Evolutionary conservation across 2,113 vertebrate genomes (phyloP), one percentile per base, ranked within the genome.

Genomic region (Archilochus colubris): DNA sequence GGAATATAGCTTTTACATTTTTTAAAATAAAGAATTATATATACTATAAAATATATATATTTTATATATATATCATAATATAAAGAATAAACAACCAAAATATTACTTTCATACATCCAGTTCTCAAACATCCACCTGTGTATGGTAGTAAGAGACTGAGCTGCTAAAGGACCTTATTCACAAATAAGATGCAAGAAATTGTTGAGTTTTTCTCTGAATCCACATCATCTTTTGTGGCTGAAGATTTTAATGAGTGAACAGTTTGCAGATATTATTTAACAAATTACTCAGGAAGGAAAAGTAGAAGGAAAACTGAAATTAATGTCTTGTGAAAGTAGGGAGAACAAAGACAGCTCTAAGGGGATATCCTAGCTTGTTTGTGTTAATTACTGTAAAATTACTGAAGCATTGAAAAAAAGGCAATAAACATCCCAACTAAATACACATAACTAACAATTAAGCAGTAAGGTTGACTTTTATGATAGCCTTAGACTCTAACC

Each of bases 311-410:
- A 94, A 88, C 85, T 88, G 80, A 91, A 94, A 93, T 88, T 57
- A 90, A 91, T 90, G 73, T 93, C 68, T 88, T 90, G 77, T 82
- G 86, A 95, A 97, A 88, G 79, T 74, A 81, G 82, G 76, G 69
- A 86, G 77, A 88, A 76, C 80, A 75, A 88, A 94, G 81, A 33
- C 82, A 86, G 66, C 90, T 95, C 73, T 58, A 40, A 91, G 88
- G 86, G 73, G 90, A 61, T 58, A 94, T 86, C 88, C 79, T 68
- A n/a, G 75, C 50, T 86, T 79, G 64, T 90, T 89, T 91, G 61
- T 0, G 0, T 91, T 91, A 88, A 91, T 96, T 93, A 91, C 68
- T 78, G 66, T 90, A 86, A 88, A 95, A 95, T 84, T 93, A 94
- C 73, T 86, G 88, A 90, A 74, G 90, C 91, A 27, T 75, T 84